Evolutionary conservation across 2,797 vertebrate species (phyloP).

Genomic region (Squalus acanthias): DNA sequence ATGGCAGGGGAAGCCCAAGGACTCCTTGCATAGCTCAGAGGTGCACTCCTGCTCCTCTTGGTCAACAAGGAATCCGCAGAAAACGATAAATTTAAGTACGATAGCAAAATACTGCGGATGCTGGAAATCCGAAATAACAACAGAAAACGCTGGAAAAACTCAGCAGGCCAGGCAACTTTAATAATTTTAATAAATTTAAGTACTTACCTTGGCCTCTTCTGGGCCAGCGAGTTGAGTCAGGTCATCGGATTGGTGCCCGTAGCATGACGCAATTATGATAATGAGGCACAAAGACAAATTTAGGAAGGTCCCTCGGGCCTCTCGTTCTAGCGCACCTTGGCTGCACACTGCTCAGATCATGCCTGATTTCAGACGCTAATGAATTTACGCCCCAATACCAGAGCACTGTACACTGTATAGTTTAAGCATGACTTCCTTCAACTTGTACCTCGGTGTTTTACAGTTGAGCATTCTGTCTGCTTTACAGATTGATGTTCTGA

Average conservation of each 20-base stretch:
- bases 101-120: too few relatives aligned
- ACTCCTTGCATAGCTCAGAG: neutral
- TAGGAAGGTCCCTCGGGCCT: neutral
- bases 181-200: neutral
- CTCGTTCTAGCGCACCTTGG: neutral
- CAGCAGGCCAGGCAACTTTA: too few relatives aligned
- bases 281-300: neutral
- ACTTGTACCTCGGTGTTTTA: neutral
- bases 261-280: neutral
- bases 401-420: neutral
- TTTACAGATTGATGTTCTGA: neutral
- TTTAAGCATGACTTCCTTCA: neutral
- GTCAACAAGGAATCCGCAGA: too few relatives aligned
- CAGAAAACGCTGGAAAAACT: too few relatives aligned
- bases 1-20: neutral
- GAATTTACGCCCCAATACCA: neutral
- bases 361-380: neutral
- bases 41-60: too few relatives aligned
- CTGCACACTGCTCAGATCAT: neutral
- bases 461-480: neutral
- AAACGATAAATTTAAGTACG: neutral
- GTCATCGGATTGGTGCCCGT: neutral
- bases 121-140: too few relatives aligned
- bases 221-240: neutral
- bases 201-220: neutral